Evolutionary conservation across 2,888 invertebrate genomes (phyloP), one percentile per base, ranked within the genome.

Genomic region (Tiliacea citrago): DNA sequence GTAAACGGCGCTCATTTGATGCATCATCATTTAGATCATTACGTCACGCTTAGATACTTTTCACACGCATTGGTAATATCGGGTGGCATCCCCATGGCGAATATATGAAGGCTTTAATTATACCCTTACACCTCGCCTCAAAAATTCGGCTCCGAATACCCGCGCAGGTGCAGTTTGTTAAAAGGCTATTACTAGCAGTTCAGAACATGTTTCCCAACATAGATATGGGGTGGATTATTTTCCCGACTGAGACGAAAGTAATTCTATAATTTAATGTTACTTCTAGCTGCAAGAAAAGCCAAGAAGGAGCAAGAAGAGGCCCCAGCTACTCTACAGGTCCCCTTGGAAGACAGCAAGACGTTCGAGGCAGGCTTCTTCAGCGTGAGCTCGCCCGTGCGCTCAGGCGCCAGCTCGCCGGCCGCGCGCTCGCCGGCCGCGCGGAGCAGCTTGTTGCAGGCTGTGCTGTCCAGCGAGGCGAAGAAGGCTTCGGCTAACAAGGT

Each of bases 281-380:
- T 68, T 61, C 5, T n/a, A 96, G 96, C 96, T 5, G 95, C 95
- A 4, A 90, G 95, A 51, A 95, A 91, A 89, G 94, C 94, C 0
- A 94, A 93, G 82, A 92, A 92, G 68, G 89, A 91, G 1, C 90
- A 91, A 75, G 82, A 84, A 5, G 77, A 83, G 3, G 8, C n/a
- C 16, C 18, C 39, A 10, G 29, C 65, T 1, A 51, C 75, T 0
- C 57, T 75, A 0, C 51, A 75, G 2, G 55, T 85, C 1, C 35
- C 35, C 0, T 6, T 66, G 2, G 47, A 55, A 0, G 83, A 83
- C n/a, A 89, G 86, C 57, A 94, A 94, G 85, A 94, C 94, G 0
- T 96, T 96, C 82, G 94, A 96, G 21, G 96, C 94, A 0, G 96
- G 96, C 0, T 97, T 96, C 92, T 96, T 96, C 92, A 84, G 88